Evolutionary conservation across 2,797 vertebrate genomes (phyloP).

Genomic region (Lacerta bilineata): DNA sequence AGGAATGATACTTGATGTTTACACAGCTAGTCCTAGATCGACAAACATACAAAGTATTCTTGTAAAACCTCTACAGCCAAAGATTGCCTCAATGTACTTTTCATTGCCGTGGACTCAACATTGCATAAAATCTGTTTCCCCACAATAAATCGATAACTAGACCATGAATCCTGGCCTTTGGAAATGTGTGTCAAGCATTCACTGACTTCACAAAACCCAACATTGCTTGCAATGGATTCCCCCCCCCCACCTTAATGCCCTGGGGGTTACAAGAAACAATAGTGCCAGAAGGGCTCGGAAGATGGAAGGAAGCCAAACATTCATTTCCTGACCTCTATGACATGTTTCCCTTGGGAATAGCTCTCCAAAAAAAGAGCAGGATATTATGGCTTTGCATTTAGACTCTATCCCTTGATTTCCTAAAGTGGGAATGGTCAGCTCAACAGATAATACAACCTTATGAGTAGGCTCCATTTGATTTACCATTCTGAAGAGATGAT

Average conservation of each 20-base stretch:
- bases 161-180: background rate
- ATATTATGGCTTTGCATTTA: background rate
- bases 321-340: background rate
- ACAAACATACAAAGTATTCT: background rate
- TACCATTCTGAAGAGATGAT: background rate
- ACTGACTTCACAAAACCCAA: background rate
- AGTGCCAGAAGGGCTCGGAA: background rate
- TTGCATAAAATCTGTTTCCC: background rate
- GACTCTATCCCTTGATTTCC: background rate
- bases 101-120: background rate
- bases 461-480: background rate
- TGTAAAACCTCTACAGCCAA: background rate
- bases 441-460: too few species aligned
- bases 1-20: conserved; percentile 34
- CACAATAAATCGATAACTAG: background rate
- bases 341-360: background rate
- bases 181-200: background rate
- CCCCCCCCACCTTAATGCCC: background rate
- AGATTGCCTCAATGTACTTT: background rate
- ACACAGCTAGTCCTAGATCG: conserved; percentile 38
- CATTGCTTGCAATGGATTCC: background rate
- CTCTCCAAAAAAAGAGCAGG: background rate
- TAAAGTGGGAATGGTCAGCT: background rate
- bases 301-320: background rate
- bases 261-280: background rate